A percentile compares a stretch with the other conserved stretches of the same genome.
These are phyloP conservation scores for Leptestheria dahalacensis DNA, from an alignment of 1,140 invertebrate species.

Conservation along the genomic window DNA sequence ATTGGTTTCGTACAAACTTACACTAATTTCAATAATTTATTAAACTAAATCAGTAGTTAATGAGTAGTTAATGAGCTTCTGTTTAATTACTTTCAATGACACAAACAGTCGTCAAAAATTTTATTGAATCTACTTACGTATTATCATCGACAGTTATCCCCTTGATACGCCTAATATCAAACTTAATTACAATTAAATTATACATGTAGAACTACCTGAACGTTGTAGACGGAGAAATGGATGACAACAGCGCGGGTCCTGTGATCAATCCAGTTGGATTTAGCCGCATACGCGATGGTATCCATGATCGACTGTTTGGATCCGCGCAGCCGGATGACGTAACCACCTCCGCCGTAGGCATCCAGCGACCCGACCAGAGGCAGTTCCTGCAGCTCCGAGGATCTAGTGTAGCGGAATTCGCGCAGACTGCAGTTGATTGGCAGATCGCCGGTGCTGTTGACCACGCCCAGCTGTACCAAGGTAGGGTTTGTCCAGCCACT, in stretches of 20 bases:
- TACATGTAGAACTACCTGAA: no score
- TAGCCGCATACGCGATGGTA: conserved; percentile 28
- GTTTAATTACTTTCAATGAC: neutral
- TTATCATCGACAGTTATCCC: no score
- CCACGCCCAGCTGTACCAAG: neutral
- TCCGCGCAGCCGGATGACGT: conserved; percentile 34
- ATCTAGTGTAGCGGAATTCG: conserved; percentile 3
- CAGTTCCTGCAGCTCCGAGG: conserved; percentile 29
- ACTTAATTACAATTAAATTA: no score
- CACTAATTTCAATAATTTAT: no score
- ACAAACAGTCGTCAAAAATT: neutral
- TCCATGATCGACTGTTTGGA: conserved; percentile 24
- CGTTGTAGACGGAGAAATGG: conserved; percentile 42
- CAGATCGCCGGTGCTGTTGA: no score
- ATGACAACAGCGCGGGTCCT: conserved; percentile 38
- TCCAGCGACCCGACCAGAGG: conserved; percentile 32
- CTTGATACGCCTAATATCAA: no score
- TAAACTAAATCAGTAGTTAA: no score
- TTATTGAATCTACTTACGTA: no score
- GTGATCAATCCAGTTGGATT: conserved; percentile 36
- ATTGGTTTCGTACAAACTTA: no score
- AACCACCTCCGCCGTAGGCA: conserved; percentile 39
- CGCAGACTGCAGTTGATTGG: conserved; percentile 6
- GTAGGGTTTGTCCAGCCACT: neutral
- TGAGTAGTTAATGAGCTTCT: no score